phyloP scores from a whole-genome alignment of 1,140 invertebrate species.

The Bombyx mandarina region DNA sequence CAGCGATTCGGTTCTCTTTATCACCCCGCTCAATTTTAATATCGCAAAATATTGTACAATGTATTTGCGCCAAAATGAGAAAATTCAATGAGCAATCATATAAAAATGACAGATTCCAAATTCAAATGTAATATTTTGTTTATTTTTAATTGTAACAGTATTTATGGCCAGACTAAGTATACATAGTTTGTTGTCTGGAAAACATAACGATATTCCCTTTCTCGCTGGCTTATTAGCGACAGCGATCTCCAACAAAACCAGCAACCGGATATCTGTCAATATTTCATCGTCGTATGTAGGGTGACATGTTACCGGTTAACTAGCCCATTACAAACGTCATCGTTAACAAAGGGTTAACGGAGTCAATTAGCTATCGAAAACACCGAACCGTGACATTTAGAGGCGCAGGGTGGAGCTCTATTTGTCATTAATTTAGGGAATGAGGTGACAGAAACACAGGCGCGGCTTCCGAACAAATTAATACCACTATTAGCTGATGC shows the following conservation, averaged over 20 bases:
- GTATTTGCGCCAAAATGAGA: too few species aligned
- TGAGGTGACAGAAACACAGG: slow-evolving; percentile 58
- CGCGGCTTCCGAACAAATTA: slow-evolving; percentile 52
- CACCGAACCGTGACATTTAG: slow-evolving; percentile 44
- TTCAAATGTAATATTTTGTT: too few species aligned
- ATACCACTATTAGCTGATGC: slow-evolving; percentile 16
- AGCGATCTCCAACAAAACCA: background rate
- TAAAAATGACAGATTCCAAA: too few species aligned
- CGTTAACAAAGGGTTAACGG: slow-evolving; percentile 41
- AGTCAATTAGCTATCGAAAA: slow-evolving; percentile 62
- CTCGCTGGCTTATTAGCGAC: too few species aligned
- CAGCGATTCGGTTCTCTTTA: too few species aligned
- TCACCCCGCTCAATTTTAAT: too few species aligned
- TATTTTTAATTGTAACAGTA: too few species aligned
- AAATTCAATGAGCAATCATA: too few species aligned
- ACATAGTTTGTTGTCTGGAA: too few species aligned
- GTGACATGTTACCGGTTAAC: slow-evolving; percentile 23
- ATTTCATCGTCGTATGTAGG: slow-evolving; percentile 2
- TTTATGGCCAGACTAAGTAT: too few species aligned
- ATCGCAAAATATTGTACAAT: too few species aligned
- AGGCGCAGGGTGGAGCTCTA: slow-evolving; percentile 43
- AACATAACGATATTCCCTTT: too few species aligned
- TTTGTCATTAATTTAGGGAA: slow-evolving; percentile 65
- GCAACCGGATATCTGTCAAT: background rate
- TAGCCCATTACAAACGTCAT: slow-evolving; percentile 28